Conservation (phyloP, 2,797 vertebrate genomes). For the Centroberyx gerrardi region DNA sequence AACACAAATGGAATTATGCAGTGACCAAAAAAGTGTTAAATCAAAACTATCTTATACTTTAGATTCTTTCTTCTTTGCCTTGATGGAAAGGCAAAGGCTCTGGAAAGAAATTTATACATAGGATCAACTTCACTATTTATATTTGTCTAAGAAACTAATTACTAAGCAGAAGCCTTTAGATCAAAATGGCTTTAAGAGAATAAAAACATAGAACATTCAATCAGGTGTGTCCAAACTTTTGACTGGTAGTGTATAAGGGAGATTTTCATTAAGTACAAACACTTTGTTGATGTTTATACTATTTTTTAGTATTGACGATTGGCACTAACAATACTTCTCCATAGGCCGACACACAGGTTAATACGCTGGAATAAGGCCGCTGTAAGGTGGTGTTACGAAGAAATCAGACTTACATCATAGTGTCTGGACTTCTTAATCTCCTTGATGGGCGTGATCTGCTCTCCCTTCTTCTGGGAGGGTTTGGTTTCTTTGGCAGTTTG, state of each 20-base stretch:
- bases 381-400: background rate
- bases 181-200: too few species aligned
- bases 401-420: slow-evolving; percentile 89
- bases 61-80: too few species aligned
- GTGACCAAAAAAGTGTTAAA: too few species aligned
- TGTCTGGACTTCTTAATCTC: slow-evolving; percentile 88
- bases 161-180: too few species aligned
- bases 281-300: background rate
- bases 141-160: too few species aligned
- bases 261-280: background rate
- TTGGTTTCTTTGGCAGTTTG: slow-evolving; percentile 77
- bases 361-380: background rate
- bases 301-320: background rate
- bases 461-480: slow-evolving; percentile 82
- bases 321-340: background rate
- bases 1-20: too few species aligned
- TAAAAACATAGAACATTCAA: too few species aligned
- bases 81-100: too few species aligned
- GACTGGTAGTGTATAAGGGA: background rate
- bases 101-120: too few species aligned
- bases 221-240: too few species aligned
- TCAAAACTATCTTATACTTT: too few species aligned
- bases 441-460: slow-evolving; percentile 78
- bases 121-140: too few species aligned
- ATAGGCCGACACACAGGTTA: slow-evolving; percentile 42